Conservation (phyloP, 2,797 vertebrate species). For the Pangasius mekongensis region DNA sequence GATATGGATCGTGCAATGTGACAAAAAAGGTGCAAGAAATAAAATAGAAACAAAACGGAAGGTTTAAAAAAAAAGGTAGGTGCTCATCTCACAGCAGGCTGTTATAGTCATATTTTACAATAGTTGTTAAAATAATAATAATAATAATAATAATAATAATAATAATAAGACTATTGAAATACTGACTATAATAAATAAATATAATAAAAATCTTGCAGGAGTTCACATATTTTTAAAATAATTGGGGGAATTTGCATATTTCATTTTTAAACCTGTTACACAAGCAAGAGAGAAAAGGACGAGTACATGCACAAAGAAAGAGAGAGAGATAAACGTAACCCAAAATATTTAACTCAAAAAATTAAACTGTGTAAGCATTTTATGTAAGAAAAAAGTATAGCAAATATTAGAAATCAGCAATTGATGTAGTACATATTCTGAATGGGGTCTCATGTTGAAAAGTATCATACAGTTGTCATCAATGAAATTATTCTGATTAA, state of each 20-base stretch:
- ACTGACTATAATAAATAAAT: too few relatives aligned
- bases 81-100: neutral
- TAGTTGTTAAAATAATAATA: neutral
- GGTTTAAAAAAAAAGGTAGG: neutral
- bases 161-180: too few relatives aligned
- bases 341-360: neutral
- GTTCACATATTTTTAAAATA: too few relatives aligned
- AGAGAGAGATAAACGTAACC: neutral
- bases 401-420: neutral
- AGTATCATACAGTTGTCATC: too few relatives aligned
- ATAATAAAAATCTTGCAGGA: too few relatives aligned
- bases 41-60: neutral
- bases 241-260: too few relatives aligned
- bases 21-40: neutral
- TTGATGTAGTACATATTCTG: neutral
- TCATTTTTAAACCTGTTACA: too few relatives aligned
- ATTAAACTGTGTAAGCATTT: neutral
- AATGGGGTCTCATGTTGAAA: neutral
- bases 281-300: too few relatives aligned
- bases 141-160: neutral
- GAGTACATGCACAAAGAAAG: too few relatives aligned
- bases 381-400: too few relatives aligned
- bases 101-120: too few relatives aligned
- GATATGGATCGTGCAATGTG: neutral
- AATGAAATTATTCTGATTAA: too few relatives aligned